Evolutionary conservation across 2,113 vertebrate genomes (phyloP).

Genomic region (Glareola pratincola): DNA sequence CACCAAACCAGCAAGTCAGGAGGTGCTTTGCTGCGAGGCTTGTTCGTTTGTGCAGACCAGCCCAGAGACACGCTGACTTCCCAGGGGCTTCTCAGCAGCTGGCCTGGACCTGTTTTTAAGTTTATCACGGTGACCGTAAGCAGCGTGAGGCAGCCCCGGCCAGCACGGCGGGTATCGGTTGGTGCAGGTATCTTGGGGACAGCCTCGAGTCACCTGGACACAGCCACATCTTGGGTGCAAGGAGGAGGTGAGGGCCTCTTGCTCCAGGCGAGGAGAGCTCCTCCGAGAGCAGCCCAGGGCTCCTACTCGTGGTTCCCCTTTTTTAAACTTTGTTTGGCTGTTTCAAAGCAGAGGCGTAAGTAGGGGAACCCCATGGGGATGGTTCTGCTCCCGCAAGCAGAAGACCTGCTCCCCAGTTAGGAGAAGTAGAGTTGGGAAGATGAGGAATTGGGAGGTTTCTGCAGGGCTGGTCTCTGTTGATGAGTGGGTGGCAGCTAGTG

Average conservation of each 20-base stretch:
- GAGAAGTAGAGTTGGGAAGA: not conserved
- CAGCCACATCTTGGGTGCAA: not conserved
- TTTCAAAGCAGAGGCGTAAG: not conserved
- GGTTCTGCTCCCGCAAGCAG: not conserved
- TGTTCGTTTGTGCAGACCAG: not conserved
- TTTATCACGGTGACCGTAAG: not conserved
- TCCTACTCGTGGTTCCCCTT: not conserved
- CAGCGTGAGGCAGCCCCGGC: not conserved
- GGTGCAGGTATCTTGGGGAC: not conserved
- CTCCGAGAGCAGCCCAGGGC: not conserved
- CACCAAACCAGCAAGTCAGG: not conserved
- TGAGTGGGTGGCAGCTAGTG: not conserved
- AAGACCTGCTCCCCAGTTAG: not conserved
- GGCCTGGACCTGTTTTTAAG: not conserved
- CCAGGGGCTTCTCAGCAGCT: not conserved
- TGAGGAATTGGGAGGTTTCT: not conserved
- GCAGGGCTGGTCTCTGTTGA: not conserved
- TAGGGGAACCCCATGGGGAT: not conserved
- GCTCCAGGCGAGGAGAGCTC: not conserved
- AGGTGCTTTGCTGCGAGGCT: not conserved
- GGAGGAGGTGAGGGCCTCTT: not conserved
- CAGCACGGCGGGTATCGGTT: fast-evolving
- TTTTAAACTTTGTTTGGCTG: not conserved
- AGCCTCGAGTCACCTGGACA: not conserved
- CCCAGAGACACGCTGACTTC: not conserved